Percentiles rank a stretch among this genome's conserved stretches.
Evolutionary conservation across 53 echinoderm and acorn worm species (phyloP).

Genomic region (Temnopleurus reevesii): DNA sequence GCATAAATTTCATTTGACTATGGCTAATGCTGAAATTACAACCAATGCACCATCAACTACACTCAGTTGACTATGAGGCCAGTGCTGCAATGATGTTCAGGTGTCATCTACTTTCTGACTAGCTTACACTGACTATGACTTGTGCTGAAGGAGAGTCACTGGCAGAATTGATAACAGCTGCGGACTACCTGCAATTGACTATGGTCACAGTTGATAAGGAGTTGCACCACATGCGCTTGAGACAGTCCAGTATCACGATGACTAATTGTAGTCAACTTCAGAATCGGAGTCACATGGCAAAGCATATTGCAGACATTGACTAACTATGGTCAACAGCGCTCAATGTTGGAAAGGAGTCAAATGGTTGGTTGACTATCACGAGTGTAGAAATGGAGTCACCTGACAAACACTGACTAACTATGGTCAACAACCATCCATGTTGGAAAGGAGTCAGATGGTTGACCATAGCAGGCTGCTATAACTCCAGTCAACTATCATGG

Average conservation of each 20-base stretch:
- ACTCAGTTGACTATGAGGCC: too few species aligned
- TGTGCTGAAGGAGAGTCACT: not conserved
- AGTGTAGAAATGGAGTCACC: not conserved
- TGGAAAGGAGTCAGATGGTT: not conserved
- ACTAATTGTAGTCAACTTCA: too few species aligned
- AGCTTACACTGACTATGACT: too few species aligned
- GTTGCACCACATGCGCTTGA: too few species aligned
- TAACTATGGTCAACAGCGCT: not conserved
- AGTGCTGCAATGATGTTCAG: too few species aligned
- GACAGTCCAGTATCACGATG: too few species aligned
- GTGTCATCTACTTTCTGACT: too few species aligned
- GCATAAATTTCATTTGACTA: too few species aligned
- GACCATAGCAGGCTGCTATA: not conserved
- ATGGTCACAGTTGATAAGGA: not conserved
- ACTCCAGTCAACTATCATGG: not conserved
- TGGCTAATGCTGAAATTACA: too few species aligned
- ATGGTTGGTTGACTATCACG: not conserved
- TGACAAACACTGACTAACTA: not conserved
- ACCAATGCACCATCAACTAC: too few species aligned
- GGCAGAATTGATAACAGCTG: not conserved
- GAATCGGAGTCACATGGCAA: not conserved
- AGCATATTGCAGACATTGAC: too few species aligned
- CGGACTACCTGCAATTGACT: not conserved
- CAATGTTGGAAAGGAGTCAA: not conserved
- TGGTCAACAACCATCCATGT: not conserved